phyloP scores from a whole-genome alignment of 2,797 vertebrate genomes.

The Cercopithecus neglectus region DNA sequence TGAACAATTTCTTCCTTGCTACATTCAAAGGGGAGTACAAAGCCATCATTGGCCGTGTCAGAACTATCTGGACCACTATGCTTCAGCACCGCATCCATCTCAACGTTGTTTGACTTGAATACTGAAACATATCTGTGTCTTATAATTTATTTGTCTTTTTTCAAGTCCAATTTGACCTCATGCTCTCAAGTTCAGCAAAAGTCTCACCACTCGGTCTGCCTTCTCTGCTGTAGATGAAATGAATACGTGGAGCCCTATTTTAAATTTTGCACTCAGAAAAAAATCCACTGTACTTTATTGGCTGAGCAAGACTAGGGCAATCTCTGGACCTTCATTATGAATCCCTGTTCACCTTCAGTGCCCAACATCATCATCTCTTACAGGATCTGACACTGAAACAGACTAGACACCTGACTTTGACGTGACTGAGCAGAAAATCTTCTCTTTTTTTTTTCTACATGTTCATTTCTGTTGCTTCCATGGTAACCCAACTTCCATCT shows the following conservation, averaged over 20 bases:
- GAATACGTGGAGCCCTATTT: slow-evolving; percentile 90
- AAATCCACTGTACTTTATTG: slow-evolving; percentile 94
- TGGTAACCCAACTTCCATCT: not conserved
- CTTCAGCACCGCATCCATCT: no score
- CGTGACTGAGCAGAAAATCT: not conserved
- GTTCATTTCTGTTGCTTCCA: not conserved
- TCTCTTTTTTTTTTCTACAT: not conserved
- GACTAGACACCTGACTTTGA: not conserved
- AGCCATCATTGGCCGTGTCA: no score
- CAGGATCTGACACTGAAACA: not conserved
- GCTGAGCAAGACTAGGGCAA: slow-evolving; percentile 96
- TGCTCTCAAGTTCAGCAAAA: slow-evolving; percentile 97
- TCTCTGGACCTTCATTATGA: slow-evolving; percentile 94
- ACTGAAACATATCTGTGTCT: slow-evolving; percentile 98
- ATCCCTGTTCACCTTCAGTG: slow-evolving; percentile 89
- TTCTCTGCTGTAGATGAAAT: slow-evolving; percentile 97
- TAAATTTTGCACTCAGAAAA: slow-evolving; percentile 94
- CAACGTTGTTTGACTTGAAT: no score
- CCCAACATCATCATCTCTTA: slow-evolving; percentile 82
- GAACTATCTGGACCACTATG: no score
- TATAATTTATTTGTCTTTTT: slow-evolving; percentile 98
- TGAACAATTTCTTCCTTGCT: slow-evolving; percentile 99
- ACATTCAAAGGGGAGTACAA: slow-evolving; percentile 93
- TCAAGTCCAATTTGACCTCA: slow-evolving; percentile 94
- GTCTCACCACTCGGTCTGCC: slow-evolving; percentile 96